These are phyloP conservation scores for Siniperca obscura DNA, from an alignment of 2,797 vertebrate genomes.

Conservation along the genomic window DNA sequence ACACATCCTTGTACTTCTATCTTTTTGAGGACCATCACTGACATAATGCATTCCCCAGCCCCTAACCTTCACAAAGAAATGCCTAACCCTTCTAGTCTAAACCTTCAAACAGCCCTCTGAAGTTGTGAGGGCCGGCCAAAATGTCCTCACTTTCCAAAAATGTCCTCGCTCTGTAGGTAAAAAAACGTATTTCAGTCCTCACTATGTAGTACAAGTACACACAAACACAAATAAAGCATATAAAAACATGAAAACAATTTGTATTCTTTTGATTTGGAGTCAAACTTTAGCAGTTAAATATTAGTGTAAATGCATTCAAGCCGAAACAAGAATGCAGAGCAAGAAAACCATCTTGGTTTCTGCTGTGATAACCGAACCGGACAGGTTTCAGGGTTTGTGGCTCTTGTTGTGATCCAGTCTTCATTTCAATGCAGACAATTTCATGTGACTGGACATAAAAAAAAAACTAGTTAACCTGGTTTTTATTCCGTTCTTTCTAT, in stretches of 20 bases:
- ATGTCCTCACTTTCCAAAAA: no score
- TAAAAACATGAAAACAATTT: constrained; percentile 1
- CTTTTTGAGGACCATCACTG: no score
- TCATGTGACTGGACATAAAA: constrained; percentile 6
- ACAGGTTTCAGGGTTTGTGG: no score
- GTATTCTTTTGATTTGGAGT: neutral
- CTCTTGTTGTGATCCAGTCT: neutral
- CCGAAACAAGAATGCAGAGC: neutral
- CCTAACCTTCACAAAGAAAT: no score
- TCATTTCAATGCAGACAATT: neutral
- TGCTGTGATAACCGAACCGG: no score
- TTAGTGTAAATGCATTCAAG: neutral
- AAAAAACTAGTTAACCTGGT: neutral
- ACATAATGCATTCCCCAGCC: no score
- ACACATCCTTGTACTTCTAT: neutral
- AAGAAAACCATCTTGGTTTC: neutral
- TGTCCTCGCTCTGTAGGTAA: no score
- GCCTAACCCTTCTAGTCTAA: no score
- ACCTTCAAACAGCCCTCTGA: no score
- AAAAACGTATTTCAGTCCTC: no score
- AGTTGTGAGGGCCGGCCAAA: no score
- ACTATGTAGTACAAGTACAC: no score
- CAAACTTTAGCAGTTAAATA: neutral
- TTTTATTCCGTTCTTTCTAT: neutral
- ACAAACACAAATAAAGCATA: neutral